phyloP scores from a whole-genome alignment of 2,888 invertebrate species.

The Hypsopygia costalis region DNA sequence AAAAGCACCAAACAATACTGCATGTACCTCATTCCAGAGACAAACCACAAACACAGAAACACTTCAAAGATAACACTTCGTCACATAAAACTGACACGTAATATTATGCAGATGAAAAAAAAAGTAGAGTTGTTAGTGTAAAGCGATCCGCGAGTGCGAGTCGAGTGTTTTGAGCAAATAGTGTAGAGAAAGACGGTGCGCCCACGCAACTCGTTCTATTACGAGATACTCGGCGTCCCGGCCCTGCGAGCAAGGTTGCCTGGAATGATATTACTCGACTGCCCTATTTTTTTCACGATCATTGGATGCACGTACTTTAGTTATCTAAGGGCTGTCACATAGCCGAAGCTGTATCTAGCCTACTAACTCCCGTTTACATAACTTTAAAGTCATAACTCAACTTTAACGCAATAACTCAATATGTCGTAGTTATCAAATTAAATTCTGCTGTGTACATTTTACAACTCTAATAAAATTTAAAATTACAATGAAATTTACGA shows the following conservation, averaged over 20 bases:
- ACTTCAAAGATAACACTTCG: constrained; percentile 3
- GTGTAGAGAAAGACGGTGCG: constrained; percentile 61
- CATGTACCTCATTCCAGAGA: constrained; percentile 52
- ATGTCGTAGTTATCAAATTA: too few relatives aligned
- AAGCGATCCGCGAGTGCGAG: constrained; percentile 59
- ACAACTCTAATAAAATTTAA: too few relatives aligned
- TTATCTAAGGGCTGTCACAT: too few relatives aligned
- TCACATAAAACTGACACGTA: not conserved
- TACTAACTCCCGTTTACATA: too few relatives aligned
- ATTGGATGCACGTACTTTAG: too few relatives aligned
- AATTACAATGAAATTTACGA: too few relatives aligned
- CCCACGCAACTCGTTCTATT: constrained; percentile 68
- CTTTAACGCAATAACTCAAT: too few relatives aligned
- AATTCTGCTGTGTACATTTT: too few relatives aligned
- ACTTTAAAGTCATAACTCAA: too few relatives aligned
- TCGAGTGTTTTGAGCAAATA: constrained; percentile 65
- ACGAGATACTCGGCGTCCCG: constrained; percentile 66
- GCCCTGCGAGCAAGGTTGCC: constrained; percentile 69
- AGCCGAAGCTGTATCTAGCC: too few relatives aligned
- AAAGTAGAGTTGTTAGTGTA: constrained; percentile 29
- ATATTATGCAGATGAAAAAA: not conserved
- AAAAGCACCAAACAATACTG: constrained; percentile 62
- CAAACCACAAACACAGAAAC: constrained; percentile 13
- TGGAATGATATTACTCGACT: constrained; percentile 40
- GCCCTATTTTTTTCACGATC: constrained; percentile 12